phyloP scores from a whole-genome alignment of 2,113 vertebrate genomes.

The Chitala chitala region DNA sequence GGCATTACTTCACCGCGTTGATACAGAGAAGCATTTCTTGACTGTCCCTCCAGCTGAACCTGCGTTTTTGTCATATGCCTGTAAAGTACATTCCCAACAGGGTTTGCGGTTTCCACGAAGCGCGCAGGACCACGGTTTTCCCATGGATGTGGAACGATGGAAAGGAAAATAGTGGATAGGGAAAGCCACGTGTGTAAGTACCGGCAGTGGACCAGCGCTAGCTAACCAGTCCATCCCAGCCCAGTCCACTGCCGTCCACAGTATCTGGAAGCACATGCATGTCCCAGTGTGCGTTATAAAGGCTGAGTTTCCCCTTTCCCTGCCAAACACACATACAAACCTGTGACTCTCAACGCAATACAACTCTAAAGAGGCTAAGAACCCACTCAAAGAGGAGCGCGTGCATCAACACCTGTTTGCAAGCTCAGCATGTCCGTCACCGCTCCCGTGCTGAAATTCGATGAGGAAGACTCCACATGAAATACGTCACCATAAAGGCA shows the following conservation, averaged over 20 bases:
- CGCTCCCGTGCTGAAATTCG: neutral
- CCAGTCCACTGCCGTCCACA: neutral
- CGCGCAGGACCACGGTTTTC: neutral
- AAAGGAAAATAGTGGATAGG: neutral
- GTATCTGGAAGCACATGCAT: neutral
- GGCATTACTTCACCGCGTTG: no score
- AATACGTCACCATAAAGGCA: neutral
- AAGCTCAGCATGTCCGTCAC: neutral
- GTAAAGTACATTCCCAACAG: constrained; percentile 7
- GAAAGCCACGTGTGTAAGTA: neutral
- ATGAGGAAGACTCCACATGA: constrained; percentile 12
- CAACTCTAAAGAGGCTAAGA: no score
- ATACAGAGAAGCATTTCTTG: no score
- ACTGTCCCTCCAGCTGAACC: no score
- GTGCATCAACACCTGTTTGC: neutral
- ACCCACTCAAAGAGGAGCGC: no score
- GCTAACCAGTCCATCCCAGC: neutral
- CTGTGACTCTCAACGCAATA: no score
- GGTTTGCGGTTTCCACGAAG: neutral
- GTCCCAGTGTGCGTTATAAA: neutral
- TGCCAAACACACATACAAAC: neutral
- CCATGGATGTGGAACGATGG: constrained; percentile 1
- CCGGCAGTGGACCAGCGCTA: neutral
- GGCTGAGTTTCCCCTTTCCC: neutral
- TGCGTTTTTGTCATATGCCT: no score